Evolutionary conservation across 2,113 vertebrate species (phyloP).

Genomic region (Poecile atricapillus): DNA sequence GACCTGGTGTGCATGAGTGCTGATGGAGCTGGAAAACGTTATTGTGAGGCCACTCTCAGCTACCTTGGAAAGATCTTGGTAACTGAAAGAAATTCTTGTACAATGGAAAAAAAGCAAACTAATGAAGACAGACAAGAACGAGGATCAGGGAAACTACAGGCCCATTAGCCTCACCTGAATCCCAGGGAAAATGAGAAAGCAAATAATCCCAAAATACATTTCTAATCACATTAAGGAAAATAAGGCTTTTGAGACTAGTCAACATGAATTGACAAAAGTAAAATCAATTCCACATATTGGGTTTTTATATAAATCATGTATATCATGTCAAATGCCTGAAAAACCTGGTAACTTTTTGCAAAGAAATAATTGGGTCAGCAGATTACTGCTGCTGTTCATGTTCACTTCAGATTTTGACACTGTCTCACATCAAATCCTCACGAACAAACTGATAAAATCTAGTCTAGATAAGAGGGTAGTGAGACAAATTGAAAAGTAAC

Average conservation of each 20-base stretch:
- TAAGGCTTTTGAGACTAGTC: background rate
- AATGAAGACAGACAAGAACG: background rate
- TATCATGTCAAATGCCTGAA: background rate
- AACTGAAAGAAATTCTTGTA: background rate
- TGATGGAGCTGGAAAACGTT: background rate
- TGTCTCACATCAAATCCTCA: background rate
- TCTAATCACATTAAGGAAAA: background rate
- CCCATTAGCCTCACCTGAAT: background rate
- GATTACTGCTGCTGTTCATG: background rate
- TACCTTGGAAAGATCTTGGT: background rate
- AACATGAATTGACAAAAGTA: background rate
- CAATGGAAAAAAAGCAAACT: background rate
- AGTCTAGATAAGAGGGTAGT: background rate
- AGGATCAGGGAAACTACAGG: background rate
- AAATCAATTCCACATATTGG: background rate
- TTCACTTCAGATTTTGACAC: background rate
- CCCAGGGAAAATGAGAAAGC: background rate
- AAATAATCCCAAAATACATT: background rate
- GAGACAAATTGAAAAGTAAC: background rate
- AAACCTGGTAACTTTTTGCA: background rate
- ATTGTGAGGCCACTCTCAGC: background rate
- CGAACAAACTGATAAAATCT: background rate
- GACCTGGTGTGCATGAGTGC: accelerated
- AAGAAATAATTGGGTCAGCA: background rate
- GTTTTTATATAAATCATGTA: background rate